Evolutionary conservation across 1,140 invertebrate species (phyloP).

Genomic region (Heliconius nattereri): DNA sequence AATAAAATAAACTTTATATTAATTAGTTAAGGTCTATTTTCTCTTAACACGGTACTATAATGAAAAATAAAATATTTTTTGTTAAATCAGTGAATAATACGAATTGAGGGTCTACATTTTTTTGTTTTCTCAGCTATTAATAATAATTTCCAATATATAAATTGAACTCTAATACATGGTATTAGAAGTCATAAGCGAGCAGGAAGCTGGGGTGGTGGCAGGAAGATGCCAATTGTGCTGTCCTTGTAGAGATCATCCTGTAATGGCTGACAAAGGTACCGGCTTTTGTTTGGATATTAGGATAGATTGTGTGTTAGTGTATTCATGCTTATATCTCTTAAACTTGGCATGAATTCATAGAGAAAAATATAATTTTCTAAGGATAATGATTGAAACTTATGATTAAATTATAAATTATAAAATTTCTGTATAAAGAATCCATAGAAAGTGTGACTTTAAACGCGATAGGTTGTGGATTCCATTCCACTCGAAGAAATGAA

Average conservation of each 20-base stretch:
- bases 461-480: no score
- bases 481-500: no score
- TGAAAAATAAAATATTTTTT: background rate
- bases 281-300: slow-evolving; percentile 17
- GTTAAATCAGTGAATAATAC: background rate
- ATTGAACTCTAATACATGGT: slow-evolving; percentile 29
- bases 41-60: background rate
- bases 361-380: no score
- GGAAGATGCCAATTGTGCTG: slow-evolving; percentile 60
- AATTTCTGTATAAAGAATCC: no score
- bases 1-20: background rate
- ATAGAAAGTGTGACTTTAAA: no score
- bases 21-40: background rate
- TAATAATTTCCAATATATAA: slow-evolving; percentile 17
- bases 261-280: slow-evolving; percentile 14
- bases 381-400: no score
- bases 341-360: no score
- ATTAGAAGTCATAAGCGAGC: slow-evolving; percentile 36
- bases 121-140: background rate
- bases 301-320: background rate
- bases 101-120: background rate
- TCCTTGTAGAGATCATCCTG: slow-evolving; percentile 55
- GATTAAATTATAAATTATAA: no score
- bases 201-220: slow-evolving; percentile 58
- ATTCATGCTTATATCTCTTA: background rate